phyloP scores from a whole-genome alignment of 2,797 vertebrate species.

The Paedocypris micromegethes region DNA sequence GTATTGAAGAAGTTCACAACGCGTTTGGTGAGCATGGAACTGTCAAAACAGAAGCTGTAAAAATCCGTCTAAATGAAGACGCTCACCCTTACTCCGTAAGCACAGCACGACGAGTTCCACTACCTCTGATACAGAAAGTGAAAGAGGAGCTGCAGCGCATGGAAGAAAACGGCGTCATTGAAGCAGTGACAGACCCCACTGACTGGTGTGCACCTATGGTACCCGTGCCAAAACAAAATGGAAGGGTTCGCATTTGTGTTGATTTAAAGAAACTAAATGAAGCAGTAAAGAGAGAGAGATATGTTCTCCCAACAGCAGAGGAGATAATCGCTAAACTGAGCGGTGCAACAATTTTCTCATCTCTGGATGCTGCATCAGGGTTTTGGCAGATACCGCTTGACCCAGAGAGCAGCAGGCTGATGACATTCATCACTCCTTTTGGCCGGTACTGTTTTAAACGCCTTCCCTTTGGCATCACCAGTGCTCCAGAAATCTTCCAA shows the following conservation, averaged over 20 bases:
- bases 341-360: conserved; percentile 12
- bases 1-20: not conserved
- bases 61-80: not conserved
- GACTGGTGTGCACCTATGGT: not conserved
- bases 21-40: not conserved
- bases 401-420: not conserved
- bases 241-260: not conserved
- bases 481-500: conserved; percentile 6
- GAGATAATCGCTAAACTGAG: conserved; percentile 24
- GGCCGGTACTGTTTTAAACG: not conserved
- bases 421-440: conserved; percentile 1
- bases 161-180: not conserved
- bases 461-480: not conserved
- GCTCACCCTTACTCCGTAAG: too few species aligned
- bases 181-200: not conserved
- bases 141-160: not conserved
- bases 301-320: conserved; percentile 17
- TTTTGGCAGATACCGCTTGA: conserved; percentile 25
- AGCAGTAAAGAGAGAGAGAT: not conserved
- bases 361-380: conserved; percentile 6
- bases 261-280: too few species aligned
- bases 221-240: not conserved
- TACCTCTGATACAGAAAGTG: not conserved
- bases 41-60: not conserved
- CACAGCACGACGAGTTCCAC: not conserved